Evolutionary conservation across 2,797 vertebrate species (phyloP).

Genomic region (Macropodus opercularis): DNA sequence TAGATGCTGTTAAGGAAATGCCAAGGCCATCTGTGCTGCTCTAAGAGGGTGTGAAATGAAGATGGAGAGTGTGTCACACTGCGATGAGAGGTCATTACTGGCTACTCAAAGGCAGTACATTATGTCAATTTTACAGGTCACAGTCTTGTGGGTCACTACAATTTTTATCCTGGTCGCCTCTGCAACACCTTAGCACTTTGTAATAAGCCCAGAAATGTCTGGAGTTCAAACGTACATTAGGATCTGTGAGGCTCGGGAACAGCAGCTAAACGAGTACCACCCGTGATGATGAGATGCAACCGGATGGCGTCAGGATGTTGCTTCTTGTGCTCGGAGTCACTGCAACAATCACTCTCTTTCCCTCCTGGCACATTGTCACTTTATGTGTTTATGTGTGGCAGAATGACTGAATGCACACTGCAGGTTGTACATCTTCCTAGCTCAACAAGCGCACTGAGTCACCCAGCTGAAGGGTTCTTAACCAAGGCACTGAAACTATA

Average conservation of each 20-base stretch:
- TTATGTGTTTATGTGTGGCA: constrained; percentile 35
- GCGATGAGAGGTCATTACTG: constrained; percentile 79
- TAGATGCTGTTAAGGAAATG: constrained; percentile 69
- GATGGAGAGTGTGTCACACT: constrained; percentile 75
- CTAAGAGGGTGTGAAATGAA: constrained; percentile 79
- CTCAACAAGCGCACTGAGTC: constrained; percentile 1
- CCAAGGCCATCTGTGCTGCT: constrained; percentile 74
- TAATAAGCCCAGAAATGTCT: constrained; percentile 68
- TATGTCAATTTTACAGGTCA: constrained; percentile 82
- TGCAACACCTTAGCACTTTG: constrained; percentile 58
- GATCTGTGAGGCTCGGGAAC: constrained; percentile 27
- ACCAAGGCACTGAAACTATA: constrained; percentile 6
- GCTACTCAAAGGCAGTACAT: constrained; percentile 76
- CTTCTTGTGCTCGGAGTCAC: constrained; percentile 35
- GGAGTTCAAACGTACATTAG: constrained; percentile 56
- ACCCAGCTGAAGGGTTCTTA: constrained; percentile 1
- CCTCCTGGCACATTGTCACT: constrained; percentile 43
- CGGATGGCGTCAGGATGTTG: constrained; percentile 60
- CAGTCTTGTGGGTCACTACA: constrained; percentile 63
- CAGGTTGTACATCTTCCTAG: constrained; percentile 22
- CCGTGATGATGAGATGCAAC: constrained; percentile 46
- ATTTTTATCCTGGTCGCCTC: constrained; percentile 54
- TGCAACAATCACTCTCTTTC: constrained; percentile 37
- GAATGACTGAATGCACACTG: constrained; percentile 38
- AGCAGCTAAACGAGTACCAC: constrained; percentile 40